Percentiles rank a stretch among this genome's conserved stretches.
phyloP scores from a whole-genome alignment of 2,113 vertebrate species.

The Oxyruncus cristatus region DNA sequence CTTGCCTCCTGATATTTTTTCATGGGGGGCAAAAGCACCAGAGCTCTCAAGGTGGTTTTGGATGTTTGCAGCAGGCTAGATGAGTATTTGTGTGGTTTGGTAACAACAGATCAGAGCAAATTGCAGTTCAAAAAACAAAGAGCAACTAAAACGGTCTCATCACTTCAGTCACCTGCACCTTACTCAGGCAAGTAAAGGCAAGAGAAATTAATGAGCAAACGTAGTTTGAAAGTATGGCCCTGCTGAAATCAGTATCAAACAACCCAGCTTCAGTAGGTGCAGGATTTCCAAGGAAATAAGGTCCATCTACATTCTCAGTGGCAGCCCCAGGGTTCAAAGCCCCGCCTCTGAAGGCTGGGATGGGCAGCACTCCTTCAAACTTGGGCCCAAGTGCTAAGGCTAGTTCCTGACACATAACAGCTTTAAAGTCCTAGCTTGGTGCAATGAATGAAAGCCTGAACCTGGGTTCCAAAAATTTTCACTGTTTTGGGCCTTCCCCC shows the following conservation, averaged over 20 bases:
- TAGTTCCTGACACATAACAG: background rate
- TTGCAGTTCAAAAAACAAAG: background rate
- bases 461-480: background rate
- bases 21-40: background rate
- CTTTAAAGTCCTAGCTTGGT: background rate
- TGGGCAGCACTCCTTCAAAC: fast-evolving
- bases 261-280: background rate
- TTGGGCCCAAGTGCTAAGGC: background rate
- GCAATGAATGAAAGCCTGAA: background rate
- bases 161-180: fast-evolving
- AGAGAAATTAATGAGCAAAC: background rate
- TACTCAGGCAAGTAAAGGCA: background rate
- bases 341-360: background rate
- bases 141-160: background rate
- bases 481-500: background rate
- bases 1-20: background rate
- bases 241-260: background rate
- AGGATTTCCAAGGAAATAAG: background rate
- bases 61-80: background rate
- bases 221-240: background rate
- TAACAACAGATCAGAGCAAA: background rate
- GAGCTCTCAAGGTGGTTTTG: background rate
- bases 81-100: background rate
- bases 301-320: background rate
- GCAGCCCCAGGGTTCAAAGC: background rate